A percentile compares a stretch with the other conserved stretches of the same genome.
Evolutionary conservation across 2,113 vertebrate species (phyloP).

Genomic region (Dolichallabes microphthalmus): DNA sequence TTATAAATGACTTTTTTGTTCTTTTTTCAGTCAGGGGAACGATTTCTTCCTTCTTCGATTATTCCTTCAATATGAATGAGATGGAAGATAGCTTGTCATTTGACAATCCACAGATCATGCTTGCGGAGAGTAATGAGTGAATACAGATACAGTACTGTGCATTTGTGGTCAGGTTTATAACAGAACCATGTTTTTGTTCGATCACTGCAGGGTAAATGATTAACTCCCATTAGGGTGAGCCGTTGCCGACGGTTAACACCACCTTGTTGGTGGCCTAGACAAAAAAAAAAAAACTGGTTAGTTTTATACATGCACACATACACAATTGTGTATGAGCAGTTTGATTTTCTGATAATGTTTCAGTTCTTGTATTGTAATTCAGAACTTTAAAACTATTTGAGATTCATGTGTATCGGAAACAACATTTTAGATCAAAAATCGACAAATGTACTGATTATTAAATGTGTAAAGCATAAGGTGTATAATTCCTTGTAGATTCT

Average conservation of each 20-base stretch:
- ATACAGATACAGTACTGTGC: conserved; percentile 76
- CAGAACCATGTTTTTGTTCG: conserved; percentile 64
- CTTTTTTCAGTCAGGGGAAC: background rate
- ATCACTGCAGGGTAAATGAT: conserved; percentile 74
- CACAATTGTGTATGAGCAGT: background rate
- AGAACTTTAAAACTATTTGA: background rate
- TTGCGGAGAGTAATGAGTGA: conserved; percentile 73
- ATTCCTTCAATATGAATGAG: conserved; percentile 17
- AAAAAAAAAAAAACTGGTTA: conserved; percentile 22
- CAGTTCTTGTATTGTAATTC: background rate
- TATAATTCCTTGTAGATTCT: background rate
- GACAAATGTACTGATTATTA: too few relatives aligned
- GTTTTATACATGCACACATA: background rate
- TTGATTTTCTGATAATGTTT: background rate
- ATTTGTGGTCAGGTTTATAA: conserved; percentile 68
- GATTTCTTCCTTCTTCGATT: conserved; percentile 12
- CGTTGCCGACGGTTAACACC: conserved; percentile 55
- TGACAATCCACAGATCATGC: conserved; percentile 30
- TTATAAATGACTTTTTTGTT: conserved; percentile 5
- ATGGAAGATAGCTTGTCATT: conserved; percentile 3
- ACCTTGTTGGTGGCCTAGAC: conserved; percentile 40
- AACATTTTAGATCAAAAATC: too few relatives aligned
- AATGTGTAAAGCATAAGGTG: background rate
- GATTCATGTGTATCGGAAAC: background rate
- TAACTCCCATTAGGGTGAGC: conserved; percentile 74